These are phyloP conservation scores for Halcyon badia DNA, from an alignment of 2,797 vertebrate species.

Conservation along the genomic window DNA sequence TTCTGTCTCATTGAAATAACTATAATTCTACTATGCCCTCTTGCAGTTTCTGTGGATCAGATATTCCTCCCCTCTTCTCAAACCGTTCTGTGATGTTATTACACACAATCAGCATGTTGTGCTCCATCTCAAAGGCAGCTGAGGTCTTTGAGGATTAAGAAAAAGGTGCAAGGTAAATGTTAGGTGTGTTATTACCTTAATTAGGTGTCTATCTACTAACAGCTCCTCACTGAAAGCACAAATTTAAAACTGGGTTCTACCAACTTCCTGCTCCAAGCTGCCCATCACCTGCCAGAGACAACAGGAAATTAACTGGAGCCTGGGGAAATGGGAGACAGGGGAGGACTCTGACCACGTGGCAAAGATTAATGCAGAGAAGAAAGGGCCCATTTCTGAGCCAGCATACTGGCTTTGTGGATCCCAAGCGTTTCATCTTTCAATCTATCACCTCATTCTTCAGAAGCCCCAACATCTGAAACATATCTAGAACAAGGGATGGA, in stretches of 20 bases:
- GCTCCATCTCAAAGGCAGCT: not conserved
- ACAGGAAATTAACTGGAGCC: not conserved
- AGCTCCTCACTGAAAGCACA: not conserved
- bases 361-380: not conserved
- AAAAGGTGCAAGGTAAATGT: constrained; percentile 35
- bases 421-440: constrained; percentile 7
- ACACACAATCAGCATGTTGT: not conserved
- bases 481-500: not conserved
- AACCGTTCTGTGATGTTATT: not conserved
- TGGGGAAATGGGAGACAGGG: not conserved
- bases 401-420: not conserved
- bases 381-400: not conserved
- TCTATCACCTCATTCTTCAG: not conserved
- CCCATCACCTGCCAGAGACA: not conserved
- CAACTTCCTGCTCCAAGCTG: not conserved
- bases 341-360: not conserved
- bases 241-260: constrained; percentile 8
- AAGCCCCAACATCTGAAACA: not conserved
- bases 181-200: not conserved
- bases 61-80: not conserved
- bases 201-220: not conserved
- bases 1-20: not conserved
- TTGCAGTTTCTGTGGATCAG: not conserved
- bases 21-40: not conserved
- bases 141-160: constrained; percentile 18